These are phyloP conservation scores for Lophochroa leadbeateri DNA, from an alignment of 2,113 vertebrate genomes.

Conservation along the genomic window DNA sequence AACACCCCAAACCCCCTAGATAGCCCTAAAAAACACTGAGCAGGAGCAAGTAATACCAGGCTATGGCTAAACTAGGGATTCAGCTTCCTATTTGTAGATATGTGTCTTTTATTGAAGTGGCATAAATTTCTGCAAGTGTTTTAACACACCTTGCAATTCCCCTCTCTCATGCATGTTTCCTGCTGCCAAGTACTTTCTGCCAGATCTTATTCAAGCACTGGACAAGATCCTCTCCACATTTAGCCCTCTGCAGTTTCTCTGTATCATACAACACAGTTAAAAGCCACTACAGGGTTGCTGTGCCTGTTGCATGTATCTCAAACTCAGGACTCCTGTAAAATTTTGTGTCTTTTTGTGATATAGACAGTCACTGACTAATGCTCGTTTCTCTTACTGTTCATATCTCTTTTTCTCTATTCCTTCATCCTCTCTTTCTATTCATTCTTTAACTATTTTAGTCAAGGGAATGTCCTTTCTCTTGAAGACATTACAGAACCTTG, in stretches of 20 bases:
- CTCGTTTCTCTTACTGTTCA: background rate
- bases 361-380: too few species aligned
- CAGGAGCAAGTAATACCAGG: background rate
- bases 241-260: background rate
- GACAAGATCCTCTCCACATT: background rate
- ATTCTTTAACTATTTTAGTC: background rate
- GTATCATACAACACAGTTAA: fast-evolving
- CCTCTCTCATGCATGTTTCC: fast-evolving
- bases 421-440: background rate
- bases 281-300: background rate
- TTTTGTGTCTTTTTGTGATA: background rate
- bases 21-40: background rate
- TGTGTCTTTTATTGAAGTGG: background rate
- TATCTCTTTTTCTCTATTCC: background rate
- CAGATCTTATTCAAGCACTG: background rate
- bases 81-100: background rate
- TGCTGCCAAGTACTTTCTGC: background rate
- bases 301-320: fast-evolving
- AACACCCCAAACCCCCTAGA: background rate
- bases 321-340: too few species aligned
- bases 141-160: background rate
- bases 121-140: background rate
- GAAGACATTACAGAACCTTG: background rate
- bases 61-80: background rate
- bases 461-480: background rate